Evolutionary conservation across 2,113 vertebrate species (phyloP).

Genomic region (Phaetusa simplex): DNA sequence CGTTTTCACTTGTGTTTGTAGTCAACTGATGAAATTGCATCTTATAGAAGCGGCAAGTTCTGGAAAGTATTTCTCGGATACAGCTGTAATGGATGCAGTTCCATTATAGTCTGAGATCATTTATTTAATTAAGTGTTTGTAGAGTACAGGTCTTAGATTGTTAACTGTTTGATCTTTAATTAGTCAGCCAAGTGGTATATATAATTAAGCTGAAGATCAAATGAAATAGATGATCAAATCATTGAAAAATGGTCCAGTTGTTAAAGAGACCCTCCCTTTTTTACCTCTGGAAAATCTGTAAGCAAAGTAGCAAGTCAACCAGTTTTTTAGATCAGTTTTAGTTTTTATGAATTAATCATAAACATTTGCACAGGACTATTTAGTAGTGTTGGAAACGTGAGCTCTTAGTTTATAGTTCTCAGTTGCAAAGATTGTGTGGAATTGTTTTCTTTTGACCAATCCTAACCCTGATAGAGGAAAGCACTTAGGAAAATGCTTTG

Average conservation of each 20-base stretch:
- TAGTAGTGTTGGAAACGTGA: background rate
- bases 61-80: background rate
- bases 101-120: background rate
- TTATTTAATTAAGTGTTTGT: constrained; percentile 36
- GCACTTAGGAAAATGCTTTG: background rate
- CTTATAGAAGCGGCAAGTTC: background rate
- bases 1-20: background rate
- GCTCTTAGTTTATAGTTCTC: background rate
- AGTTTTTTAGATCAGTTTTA: background rate
- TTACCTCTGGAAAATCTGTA: background rate
- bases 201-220: constrained; percentile 23
- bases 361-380: background rate
- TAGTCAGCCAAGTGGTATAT: constrained; percentile 21
- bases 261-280: background rate
- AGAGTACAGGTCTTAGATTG: background rate
- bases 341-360: background rate
- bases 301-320: background rate
- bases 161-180: constrained; percentile 49
- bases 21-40: background rate
- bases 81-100: background rate
- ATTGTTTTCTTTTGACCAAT: background rate
- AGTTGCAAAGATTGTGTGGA: background rate
- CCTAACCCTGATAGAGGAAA: background rate
- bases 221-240: constrained; percentile 1
- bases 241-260: background rate